Evolutionary conservation across 2,888 invertebrate species (phyloP), one percentile per base, ranked within the genome.

Genomic region (Tillus elongatus): DNA sequence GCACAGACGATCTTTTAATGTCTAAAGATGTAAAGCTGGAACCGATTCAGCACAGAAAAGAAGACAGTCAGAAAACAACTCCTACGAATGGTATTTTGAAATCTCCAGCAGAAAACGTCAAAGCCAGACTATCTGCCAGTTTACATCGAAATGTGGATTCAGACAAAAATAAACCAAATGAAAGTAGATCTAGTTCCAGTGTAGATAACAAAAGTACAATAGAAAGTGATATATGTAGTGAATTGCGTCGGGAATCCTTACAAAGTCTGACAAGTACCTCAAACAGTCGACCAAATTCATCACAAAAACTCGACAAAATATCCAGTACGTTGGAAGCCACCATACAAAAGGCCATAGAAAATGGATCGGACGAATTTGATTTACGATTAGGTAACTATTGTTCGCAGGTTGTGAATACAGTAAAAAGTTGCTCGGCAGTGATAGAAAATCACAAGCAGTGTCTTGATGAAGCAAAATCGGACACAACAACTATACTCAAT

Each of bases 61-160:
- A 64, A 41, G 66, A 65, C 37, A 58, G 45, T 37, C 66, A 66
- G 2, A 69, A 66, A 51, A 53, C 53, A 2, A 48, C 43, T 33
- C 49, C 47, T 35, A 60, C 66, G 1, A 71, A 68, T n/a, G 68
- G 68, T 10, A 51, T 56, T 13, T 63, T 72, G 4, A 58, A 65
- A 28, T 70, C 72, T 32, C 61, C 75, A 6, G 69, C 71, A 1
- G 72, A 74, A 57, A 70, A 68, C 11, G 71, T 75, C 1, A 72
- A 71, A 61, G 71, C 74, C 27, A 70, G 75, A 13, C 68, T 74
- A 61, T 70, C 73, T 2, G 68, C 69, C 19, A 59, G 70, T 13
- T 6, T 4, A 14, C 13, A 4, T 32, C 6, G 6, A 8, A 10
- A 29, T 6, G n/a, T 6, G 33, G 48, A 48, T 24, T 32, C 40